Percentiles rank a stretch among this genome's conserved stretches.
phyloP scores from a whole-genome alignment of 2,888 invertebrate genomes.

The Melanchra persicariae region DNA sequence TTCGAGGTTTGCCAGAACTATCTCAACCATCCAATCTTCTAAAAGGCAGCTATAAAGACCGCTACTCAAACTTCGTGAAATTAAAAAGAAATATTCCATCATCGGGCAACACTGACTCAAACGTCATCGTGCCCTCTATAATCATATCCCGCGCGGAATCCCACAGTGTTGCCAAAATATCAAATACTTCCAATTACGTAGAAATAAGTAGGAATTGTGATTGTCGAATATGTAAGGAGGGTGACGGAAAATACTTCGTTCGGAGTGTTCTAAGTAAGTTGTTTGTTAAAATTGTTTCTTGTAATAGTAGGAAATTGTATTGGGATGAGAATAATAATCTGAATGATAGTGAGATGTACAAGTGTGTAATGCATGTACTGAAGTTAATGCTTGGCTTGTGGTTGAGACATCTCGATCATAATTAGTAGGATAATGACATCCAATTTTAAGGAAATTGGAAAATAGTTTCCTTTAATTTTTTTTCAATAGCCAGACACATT shows the following conservation, averaged over 20 bases:
- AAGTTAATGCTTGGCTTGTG: constrained; percentile 87
- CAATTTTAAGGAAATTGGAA: constrained; percentile 20
- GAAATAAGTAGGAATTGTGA: constrained; percentile 82
- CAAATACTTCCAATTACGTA: constrained; percentile 80
- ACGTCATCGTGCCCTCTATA: constrained; percentile 68
- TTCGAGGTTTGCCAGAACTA: constrained; percentile 61
- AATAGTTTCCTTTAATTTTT: background rate
- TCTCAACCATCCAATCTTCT: constrained; percentile 16
- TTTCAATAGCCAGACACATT: too few species aligned
- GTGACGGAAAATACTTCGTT: constrained; percentile 72
- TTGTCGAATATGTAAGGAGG: constrained; percentile 85
- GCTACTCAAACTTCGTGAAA: constrained; percentile 51
- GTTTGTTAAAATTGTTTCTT: constrained; percentile 78
- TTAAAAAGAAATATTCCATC: constrained; percentile 64
- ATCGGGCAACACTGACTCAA: constrained; percentile 47
- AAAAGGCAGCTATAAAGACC: constrained; percentile 37
- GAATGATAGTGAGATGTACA: constrained; percentile 83
- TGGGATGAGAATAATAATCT: constrained; percentile 84
- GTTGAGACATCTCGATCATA: constrained; percentile 88
- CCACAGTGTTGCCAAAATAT: constrained; percentile 77
- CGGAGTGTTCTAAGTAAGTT: constrained; percentile 78
- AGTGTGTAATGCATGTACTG: constrained; percentile 82
- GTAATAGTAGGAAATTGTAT: constrained; percentile 78
- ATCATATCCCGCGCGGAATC: constrained; percentile 67
- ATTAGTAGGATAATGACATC: constrained; percentile 64